A percentile compares a stretch with the other conserved stretches of the same genome.
Evolutionary conservation across 1,140 invertebrate species (phyloP).

Genomic region (Pantala flavescens): DNA sequence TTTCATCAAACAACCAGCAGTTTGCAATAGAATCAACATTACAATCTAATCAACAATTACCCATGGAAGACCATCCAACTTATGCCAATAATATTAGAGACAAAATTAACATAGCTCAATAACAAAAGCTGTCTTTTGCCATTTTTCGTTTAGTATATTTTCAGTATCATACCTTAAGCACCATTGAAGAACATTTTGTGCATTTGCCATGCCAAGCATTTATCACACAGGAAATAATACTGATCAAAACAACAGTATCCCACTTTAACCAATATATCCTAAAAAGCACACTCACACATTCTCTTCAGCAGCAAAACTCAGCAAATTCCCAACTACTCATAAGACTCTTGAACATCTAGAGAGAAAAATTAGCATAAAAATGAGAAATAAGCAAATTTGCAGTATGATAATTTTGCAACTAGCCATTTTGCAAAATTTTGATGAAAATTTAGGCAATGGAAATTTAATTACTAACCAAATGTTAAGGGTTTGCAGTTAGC

Average conservation of each 20-base stretch:
- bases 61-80: conserved; percentile 4
- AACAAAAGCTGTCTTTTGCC: conserved; percentile 9
- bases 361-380: background rate
- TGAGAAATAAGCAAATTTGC: too few species aligned
- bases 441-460: too few species aligned
- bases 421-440: too few species aligned
- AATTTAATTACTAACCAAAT: too few species aligned
- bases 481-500: too few species aligned
- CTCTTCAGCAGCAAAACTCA: background rate
- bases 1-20: background rate
- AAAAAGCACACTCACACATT: background rate
- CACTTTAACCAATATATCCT: conserved; percentile 3
- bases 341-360: background rate
- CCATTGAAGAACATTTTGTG: conserved; percentile 6
- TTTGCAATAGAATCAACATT: background rate
- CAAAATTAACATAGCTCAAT: background rate
- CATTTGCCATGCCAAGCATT: conserved; percentile 8
- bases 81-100: background rate
- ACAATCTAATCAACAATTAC: background rate
- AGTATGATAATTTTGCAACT: too few species aligned
- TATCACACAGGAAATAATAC: conserved; percentile 10
- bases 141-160: background rate
- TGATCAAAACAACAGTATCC: conserved; percentile 9
- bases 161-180: conserved; percentile 9
- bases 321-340: background rate